Evolutionary conservation across 2,888 invertebrate genomes (phyloP).

Genomic region (Spialia ferax): DNA sequence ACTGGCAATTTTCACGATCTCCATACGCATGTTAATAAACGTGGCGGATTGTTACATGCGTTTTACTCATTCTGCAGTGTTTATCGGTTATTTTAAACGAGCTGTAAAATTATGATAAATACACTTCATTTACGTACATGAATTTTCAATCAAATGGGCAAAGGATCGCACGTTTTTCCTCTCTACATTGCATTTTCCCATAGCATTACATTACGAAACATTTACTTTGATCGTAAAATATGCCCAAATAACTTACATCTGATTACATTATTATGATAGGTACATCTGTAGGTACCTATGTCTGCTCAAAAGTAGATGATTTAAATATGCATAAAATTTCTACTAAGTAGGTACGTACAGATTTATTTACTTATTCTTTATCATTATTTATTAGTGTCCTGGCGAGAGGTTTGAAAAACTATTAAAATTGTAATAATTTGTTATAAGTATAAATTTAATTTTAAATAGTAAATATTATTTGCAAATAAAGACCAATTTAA

Average conservation of each 20-base stretch:
- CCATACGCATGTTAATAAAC: conserved; percentile 42
- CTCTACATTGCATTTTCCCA: not conserved
- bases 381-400: no score
- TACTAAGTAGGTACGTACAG: no score
- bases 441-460: no score
- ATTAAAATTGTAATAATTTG: no score
- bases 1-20: conserved; percentile 66
- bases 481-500: not conserved
- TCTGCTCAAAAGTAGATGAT: no score
- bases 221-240: not conserved
- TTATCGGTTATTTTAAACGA: conserved; percentile 34
- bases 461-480: no score
- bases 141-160: conserved; percentile 5
- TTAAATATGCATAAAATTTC: no score
- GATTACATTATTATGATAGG: no score
- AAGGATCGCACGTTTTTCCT: not conserved
- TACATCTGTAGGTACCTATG: no score
- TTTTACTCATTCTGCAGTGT: conserved; percentile 23
- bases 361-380: no score
- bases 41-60: conserved; percentile 29
- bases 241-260: no score
- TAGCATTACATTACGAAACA: not conserved
- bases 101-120: conserved; percentile 35
- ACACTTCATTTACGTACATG: not conserved
- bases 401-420: no score